A percentile compares a stretch with the other conserved stretches of the same genome.
phyloP scores from a whole-genome alignment of 2,888 invertebrate genomes.

The Lasioglossum figueresi region DNA sequence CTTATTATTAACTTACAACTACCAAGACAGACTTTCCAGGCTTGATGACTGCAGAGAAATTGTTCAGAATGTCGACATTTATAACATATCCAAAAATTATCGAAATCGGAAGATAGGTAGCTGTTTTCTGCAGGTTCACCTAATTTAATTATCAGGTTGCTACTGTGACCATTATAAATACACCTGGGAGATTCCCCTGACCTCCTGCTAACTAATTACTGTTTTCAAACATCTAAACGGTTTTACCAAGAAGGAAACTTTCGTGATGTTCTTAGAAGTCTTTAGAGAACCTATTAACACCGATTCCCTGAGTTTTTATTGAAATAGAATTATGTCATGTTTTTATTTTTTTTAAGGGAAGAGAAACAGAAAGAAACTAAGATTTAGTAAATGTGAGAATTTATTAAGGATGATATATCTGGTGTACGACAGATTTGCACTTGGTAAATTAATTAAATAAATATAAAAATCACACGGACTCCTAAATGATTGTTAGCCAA shows the following conservation, averaged over 20 bases:
- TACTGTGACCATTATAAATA: not conserved
- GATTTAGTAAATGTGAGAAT: constrained; percentile 71
- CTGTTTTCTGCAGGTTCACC: not conserved
- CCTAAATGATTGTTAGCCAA: constrained; percentile 65
- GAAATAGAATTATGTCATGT: not conserved
- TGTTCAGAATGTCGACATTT: not conserved
- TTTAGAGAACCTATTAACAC: not conserved
- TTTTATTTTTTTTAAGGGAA: not conserved
- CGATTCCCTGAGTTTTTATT: not conserved
- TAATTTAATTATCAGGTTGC: not conserved
- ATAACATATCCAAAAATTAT: not conserved
- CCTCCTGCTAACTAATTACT: not conserved
- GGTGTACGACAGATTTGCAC: constrained; percentile 57
- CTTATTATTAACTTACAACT: not conserved
- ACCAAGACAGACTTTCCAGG: not conserved
- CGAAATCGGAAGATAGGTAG: not conserved
- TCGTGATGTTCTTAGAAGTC: not conserved
- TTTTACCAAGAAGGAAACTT: not conserved
- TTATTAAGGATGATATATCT: constrained; percentile 72
- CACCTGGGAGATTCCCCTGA: not conserved
- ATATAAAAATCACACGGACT: constrained; percentile 72
- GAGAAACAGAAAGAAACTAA: not conserved
- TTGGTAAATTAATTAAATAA: constrained; percentile 73
- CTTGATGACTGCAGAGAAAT: not conserved
- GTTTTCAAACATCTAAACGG: not conserved